These are phyloP conservation scores for Pteropus alecto DNA, from an alignment of 2,113 vertebrate genomes.

Conservation along the genomic window DNA sequence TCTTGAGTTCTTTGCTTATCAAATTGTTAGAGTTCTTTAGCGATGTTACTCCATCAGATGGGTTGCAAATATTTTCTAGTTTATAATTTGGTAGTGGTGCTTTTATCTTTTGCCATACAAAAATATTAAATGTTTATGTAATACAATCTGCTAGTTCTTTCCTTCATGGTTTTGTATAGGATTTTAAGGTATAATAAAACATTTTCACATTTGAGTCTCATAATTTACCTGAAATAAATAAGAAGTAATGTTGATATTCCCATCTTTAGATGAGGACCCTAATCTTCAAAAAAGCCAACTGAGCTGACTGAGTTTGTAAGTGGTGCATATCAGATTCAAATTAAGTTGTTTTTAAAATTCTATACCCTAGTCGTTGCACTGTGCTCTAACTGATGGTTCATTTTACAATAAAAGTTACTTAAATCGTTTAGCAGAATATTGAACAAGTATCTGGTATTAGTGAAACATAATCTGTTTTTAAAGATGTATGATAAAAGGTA, in stretches of 20 bases:
- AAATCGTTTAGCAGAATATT: not conserved
- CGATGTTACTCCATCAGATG: not conserved
- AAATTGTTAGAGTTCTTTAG: slow-evolving; percentile 6
- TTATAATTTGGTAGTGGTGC: not conserved
- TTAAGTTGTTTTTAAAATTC: not conserved
- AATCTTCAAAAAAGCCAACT: not conserved
- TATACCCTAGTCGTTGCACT: not conserved
- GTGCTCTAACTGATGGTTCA: not conserved
- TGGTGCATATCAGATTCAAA: not conserved
- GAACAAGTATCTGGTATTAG: not conserved
- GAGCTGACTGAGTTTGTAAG: not conserved
- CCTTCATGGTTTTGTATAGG: not conserved
- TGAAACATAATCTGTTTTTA: slow-evolving; percentile 19
- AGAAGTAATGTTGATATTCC: not conserved
- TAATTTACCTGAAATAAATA: not conserved
- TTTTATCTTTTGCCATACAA: not conserved
- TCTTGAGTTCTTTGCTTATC: not conserved
- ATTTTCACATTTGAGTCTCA: not conserved
- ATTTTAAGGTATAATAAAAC: not conserved
- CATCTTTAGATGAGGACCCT: not conserved
- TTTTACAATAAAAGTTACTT: not conserved
- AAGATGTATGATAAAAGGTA: not conserved
- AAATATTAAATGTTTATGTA: slow-evolving; percentile 19
- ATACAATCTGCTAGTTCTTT: not conserved
- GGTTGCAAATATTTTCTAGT: not conserved